phyloP scores from a whole-genome alignment of 1,140 invertebrate species.

The Branchinecta lindahli region DNA sequence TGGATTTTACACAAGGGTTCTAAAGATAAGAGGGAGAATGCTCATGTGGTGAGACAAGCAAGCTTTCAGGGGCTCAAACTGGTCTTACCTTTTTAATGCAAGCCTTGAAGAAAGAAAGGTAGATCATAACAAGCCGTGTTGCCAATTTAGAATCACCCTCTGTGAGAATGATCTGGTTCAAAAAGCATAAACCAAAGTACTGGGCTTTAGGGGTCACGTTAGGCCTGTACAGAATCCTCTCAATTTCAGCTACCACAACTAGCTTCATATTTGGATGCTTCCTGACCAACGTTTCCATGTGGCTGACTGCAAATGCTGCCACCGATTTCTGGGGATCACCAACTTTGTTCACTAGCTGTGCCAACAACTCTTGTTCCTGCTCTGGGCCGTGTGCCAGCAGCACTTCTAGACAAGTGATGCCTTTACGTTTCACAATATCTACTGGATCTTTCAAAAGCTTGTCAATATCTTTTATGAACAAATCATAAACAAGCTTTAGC shows the following conservation, averaged over 20 bases:
- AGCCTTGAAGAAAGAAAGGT: slow-evolving; percentile 90
- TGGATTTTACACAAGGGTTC: too few relatives aligned
- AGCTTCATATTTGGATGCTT: slow-evolving; percentile 83
- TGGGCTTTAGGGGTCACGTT: slow-evolving; percentile 71
- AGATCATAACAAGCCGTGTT: slow-evolving; percentile 66
- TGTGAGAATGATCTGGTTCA: slow-evolving; percentile 59
- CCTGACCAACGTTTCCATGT: slow-evolving; percentile 64
- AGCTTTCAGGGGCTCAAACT: too few relatives aligned
- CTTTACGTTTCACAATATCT: slow-evolving; percentile 64
- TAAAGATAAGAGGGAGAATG: too few relatives aligned
- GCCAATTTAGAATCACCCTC: slow-evolving; percentile 59
- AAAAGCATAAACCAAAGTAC: slow-evolving; percentile 83
- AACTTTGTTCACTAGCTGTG: slow-evolving; percentile 78
- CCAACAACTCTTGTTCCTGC: slow-evolving; percentile 68
- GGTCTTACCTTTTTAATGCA: slow-evolving; percentile 51
- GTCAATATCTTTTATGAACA: slow-evolving; percentile 48
- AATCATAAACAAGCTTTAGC: slow-evolving; percentile 56
- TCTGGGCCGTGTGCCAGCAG: slow-evolving; percentile 68
- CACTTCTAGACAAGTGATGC: slow-evolving; percentile 56
- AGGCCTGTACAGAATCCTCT: slow-evolving; percentile 60
- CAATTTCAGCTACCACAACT: slow-evolving; percentile 69
- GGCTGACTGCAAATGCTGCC: slow-evolving; percentile 68
- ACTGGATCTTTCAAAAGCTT: slow-evolving; percentile 47
- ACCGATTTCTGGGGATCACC: slow-evolving; percentile 80
- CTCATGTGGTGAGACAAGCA: too few relatives aligned